A percentile compares a stretch with the other conserved stretches of the same genome.
These are phyloP conservation scores for Penaeus chinensis DNA, from an alignment of 1,140 invertebrate genomes.

Conservation along the genomic window DNA sequence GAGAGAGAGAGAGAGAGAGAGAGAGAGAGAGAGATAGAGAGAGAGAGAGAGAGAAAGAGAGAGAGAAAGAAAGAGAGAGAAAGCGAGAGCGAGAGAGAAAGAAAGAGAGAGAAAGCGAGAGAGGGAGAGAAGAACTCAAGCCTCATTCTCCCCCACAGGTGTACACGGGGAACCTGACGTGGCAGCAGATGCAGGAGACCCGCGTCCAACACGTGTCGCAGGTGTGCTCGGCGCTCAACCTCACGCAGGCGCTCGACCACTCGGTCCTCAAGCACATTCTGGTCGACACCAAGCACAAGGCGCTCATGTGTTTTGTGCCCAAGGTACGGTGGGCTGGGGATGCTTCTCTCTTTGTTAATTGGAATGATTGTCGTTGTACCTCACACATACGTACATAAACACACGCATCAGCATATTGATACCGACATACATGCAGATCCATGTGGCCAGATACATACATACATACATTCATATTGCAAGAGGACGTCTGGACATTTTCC, in stretches of 20 bases:
- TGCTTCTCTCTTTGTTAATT: background rate
- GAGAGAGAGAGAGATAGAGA: too few species aligned
- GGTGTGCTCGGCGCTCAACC: constrained; percentile 15
- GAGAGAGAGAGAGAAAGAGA: background rate
- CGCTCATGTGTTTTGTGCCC: constrained; percentile 36
- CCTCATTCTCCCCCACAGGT: background rate
- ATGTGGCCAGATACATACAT: too few species aligned
- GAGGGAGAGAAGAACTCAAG: too few species aligned
- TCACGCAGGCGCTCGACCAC: constrained; percentile 24
- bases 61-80: constrained; percentile 20
- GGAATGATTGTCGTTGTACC: background rate
- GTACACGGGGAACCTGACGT: constrained; percentile 10
- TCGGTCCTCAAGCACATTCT: constrained; percentile 36
- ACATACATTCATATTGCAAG: too few species aligned
- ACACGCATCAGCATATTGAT: too few species aligned
- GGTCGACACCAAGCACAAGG: constrained; percentile 31
- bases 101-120: too few species aligned
- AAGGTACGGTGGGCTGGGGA: background rate
- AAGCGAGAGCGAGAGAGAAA: too few species aligned
- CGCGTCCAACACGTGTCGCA: constrained; percentile 4
- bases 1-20: too few species aligned
- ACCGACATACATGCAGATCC: too few species aligned
- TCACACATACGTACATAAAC: too few species aligned
- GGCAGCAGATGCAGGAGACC: constrained; percentile 32
- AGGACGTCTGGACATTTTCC: too few species aligned